phyloP scores from a whole-genome alignment of 2,113 vertebrate species.

The Myrmecophaga tridactyla region DNA sequence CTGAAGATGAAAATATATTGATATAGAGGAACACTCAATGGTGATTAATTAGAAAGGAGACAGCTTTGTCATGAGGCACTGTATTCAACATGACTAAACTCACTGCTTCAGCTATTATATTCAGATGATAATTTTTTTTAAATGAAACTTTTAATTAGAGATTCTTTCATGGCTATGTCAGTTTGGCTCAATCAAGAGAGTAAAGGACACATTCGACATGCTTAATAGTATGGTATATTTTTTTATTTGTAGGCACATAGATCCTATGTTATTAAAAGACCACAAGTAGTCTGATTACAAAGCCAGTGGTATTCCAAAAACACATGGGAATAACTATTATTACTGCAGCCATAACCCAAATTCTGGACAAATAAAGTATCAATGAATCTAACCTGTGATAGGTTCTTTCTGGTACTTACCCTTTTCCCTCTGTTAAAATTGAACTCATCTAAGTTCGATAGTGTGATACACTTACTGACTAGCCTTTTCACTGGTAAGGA shows the following conservation, averaged over 20 bases:
- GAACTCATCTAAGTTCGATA: not conserved
- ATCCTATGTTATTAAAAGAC: not conserved
- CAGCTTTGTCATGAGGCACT: not conserved
- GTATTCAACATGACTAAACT: not conserved
- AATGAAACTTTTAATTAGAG: not conserved
- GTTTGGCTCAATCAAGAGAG: not conserved
- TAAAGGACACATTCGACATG: not conserved
- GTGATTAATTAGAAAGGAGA: not conserved
- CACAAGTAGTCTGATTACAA: not conserved
- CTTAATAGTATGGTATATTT: not conserved
- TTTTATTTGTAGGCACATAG: not conserved
- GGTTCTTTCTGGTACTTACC: not conserved
- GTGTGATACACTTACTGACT: not conserved
- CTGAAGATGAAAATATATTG: not conserved
- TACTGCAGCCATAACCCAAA: not conserved
- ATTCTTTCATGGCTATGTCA: not conserved
- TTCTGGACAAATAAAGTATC: conserved; percentile 2
- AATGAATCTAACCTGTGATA: not conserved
- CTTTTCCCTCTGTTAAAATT: not conserved
- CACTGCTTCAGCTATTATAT: not conserved
- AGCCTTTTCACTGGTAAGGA: not conserved
- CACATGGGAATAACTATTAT: not conserved
- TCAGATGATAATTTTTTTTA: not conserved
- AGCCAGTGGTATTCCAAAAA: not conserved
- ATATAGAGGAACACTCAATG: not conserved